A percentile compares a stretch with the other conserved stretches of the same genome.
Evolutionary conservation across 2,113 vertebrate genomes (phyloP).

Genomic region (Progne subis): DNA sequence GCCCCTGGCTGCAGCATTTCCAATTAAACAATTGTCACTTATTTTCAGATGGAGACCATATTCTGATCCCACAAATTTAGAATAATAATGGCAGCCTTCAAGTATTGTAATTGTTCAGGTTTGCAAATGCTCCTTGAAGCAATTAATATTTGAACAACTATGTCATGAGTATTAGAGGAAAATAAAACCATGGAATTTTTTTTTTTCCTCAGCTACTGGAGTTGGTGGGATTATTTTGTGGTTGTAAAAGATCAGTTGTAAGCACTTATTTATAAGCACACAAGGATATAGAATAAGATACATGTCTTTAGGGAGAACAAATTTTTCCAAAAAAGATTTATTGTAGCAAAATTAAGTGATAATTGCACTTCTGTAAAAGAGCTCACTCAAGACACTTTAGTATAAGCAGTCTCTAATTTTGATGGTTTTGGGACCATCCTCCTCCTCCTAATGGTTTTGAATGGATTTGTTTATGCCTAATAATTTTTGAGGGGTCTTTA

Average conservation of each 20-base stretch:
- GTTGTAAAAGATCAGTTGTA: neutral
- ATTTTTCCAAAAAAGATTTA: neutral
- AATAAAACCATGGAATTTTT: neutral
- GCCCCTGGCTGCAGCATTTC: neutral
- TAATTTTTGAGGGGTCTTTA: neutral
- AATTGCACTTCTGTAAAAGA: constrained; percentile 7
- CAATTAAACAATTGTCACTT: neutral
- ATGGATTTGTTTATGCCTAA: neutral
- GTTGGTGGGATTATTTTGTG: neutral
- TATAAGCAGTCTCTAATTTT: constrained; percentile 17
- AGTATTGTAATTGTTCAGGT: neutral
- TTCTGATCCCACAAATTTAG: neutral
- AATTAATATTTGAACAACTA: neutral
- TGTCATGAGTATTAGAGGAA: neutral
- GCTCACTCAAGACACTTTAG: neutral
- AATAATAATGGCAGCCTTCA: neutral
- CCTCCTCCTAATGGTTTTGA: neutral
- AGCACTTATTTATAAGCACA: neutral
- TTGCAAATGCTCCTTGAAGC: neutral
- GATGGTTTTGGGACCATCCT: neutral
- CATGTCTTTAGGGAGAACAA: neutral
- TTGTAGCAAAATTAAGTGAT: constrained; percentile 25
- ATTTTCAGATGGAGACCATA: neutral
- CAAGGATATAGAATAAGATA: neutral
- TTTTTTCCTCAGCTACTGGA: neutral